Evolutionary conservation across 2,797 vertebrate species (phyloP), one percentile per base, ranked within the genome.

Genomic region (Netta rufina): DNA sequence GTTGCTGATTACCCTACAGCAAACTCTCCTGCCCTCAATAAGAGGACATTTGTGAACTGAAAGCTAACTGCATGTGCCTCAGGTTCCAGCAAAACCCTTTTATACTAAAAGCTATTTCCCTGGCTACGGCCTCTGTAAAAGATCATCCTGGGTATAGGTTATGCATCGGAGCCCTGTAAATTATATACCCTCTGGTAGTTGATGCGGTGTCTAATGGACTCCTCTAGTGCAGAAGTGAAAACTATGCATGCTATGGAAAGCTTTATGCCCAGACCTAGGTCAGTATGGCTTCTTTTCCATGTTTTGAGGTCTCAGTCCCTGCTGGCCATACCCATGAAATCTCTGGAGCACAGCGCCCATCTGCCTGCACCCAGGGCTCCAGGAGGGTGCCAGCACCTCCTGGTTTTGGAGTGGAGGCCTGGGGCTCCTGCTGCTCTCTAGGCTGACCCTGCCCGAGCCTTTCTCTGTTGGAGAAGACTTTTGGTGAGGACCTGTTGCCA

Each of bases 101-200:
- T 47, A 65, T 36, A 39, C 43, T 83, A 77, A 94, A 94, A 94
- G 75, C 61, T 84, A 51, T 71, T 91, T 90, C 7, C 39, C 41
- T 47, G 33, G 10, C 64, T 80, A 24, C 24, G 56, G 19, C 36
- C 27, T 77, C 19, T 56, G 69, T 47, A 87, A 74, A 94, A 75
- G 24, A 87, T 41, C 58, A 69, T 56, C 69, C 57, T 49, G 43
- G n/a, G 32, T 61, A 72, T 2, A 16, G 45, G 64, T n/a, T 49
- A 21, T 45, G 33, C 61, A 56, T 43, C 45, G 41, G 45, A 89
- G 38, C 54, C 43, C 56, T 74, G 75, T 89, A 62, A 57, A 61
- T 58, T 4, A 65, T 47, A 47, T 15, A 70, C n/a, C 33, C 74
- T 74, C 77, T 87, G 61, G 58, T 78, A 69, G 49, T 1, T 82